Base-by-base conservation (phyloP, 1,140 invertebrate genomes). In the Drosophila murphyi region DNA sequence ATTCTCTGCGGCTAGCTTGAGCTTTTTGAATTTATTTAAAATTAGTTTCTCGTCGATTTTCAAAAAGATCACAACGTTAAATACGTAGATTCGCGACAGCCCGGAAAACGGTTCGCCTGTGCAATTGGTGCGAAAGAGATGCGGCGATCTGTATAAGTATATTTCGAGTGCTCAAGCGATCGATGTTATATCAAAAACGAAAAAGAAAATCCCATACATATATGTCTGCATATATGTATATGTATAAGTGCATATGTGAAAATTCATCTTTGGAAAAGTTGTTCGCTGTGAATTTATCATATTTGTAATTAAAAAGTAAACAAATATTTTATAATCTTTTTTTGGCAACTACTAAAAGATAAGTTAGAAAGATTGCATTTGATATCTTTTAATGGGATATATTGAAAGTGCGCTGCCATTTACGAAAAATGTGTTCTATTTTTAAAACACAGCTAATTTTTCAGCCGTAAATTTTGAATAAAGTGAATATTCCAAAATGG, bases 401-500 rank as follows among this genome's bases (percentile, higher is more conserved):
- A 64, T 79, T 52, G 43, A 80, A 76, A 74, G 80, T 89, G 62
- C 62, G 80, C 80, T 81, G 85, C 86, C 78, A 85, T 81, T 88
- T 69, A 81, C 47, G 47, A 80, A 80, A 72, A 85, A 75, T 76
- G 63, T 78, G 85, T 88, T 83, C 90, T 91, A 91, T 91, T 91
- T 91, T 74, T 91, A 91, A 83, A 91, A 88, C 87, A 91, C 59
- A 91, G 90, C 90, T 81, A 91, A 91, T 78, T 83, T 82, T 78
- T 91, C 73, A 73, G 68, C 55, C 83, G 67, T 77, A 78, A 89
- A 85, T 78, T 69, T 74, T 71, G 50, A 62, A 56, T 71, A 45
- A 71, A 77, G 64, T 85, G 78, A 85, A 78, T 78, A 59, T 79
- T 83, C 59, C 74, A 71, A 83, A 85, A 71, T 8, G 41, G 34